phyloP scores from a whole-genome alignment of 2,797 vertebrate genomes.

The Dromococcyx pavoninus region DNA sequence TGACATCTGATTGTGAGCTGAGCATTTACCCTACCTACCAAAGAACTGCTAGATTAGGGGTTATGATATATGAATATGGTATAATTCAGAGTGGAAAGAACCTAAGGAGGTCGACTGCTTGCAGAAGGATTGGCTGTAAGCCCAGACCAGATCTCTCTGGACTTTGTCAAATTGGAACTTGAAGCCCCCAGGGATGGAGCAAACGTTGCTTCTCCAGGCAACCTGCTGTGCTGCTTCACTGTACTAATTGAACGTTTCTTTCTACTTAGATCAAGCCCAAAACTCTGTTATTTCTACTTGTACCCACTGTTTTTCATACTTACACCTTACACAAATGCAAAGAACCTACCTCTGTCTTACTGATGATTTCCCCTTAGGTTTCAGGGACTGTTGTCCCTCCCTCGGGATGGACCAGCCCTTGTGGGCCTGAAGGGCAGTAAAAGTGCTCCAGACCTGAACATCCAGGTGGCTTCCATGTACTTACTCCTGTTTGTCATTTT shows the following conservation, averaged over 20 bases:
- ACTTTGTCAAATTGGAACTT: background rate
- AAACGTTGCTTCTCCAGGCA: background rate
- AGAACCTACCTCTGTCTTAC: background rate
- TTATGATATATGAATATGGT: background rate
- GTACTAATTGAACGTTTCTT: background rate
- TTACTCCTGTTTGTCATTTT: background rate
- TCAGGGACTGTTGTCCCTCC: background rate
- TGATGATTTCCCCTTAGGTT: background rate
- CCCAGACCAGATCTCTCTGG: background rate
- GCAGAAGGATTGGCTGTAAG: background rate
- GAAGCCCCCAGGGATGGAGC: background rate
- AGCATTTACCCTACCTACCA: background rate
- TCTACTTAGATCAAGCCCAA: background rate
- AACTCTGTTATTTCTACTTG: background rate
- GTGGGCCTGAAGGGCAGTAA: background rate
- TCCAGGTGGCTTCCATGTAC: background rate
- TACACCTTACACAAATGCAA: background rate
- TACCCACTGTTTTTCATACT: background rate
- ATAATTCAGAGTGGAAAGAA: background rate
- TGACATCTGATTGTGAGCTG: background rate
- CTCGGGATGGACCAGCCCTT: background rate
- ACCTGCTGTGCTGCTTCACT: rapidly evolving
- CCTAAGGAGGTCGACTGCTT: background rate
- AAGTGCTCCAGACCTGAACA: background rate
- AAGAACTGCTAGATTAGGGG: background rate